phyloP scores from a whole-genome alignment of 2,888 invertebrate species.

The Clusia tigrina region DNA sequence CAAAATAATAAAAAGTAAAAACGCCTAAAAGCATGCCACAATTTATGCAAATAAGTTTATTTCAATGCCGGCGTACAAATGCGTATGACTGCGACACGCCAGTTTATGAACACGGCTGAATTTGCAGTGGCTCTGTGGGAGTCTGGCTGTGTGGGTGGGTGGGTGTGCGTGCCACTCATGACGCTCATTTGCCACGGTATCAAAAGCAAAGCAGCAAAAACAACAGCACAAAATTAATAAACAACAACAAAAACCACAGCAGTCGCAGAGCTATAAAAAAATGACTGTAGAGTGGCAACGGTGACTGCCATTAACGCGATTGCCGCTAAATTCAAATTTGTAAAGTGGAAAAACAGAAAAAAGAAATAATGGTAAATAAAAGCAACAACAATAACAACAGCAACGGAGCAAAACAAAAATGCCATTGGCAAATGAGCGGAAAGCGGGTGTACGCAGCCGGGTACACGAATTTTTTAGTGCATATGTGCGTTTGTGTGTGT shows the following conservation, averaged over 20 bases:
- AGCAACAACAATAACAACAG: slow-evolving; percentile 6
- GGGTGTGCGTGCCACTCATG: slow-evolving; percentile 26
- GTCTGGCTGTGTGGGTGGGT: slow-evolving; percentile 18
- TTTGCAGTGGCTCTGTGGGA: neutral
- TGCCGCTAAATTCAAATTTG: neutral
- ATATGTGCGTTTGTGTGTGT: slow-evolving; percentile 10
- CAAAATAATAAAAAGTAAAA: neutral
- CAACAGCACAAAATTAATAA: neutral
- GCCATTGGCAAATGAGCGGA: neutral
- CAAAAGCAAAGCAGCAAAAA: neutral
- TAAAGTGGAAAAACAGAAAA: neutral
- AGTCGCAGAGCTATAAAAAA: neutral
- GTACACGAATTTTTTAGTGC: slow-evolving; percentile 8
- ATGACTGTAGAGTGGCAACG: neutral
- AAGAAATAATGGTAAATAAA: neutral
- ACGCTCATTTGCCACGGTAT: neutral
- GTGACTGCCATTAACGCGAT: slow-evolving; percentile 1
- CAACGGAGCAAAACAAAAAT: neutral
- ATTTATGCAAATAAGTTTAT: slow-evolving; percentile 10
- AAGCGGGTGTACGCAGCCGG: neutral
- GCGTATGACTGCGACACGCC: neutral
- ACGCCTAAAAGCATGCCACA: slow-evolving; percentile 9
- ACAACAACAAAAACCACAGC: neutral
- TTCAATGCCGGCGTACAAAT: neutral
- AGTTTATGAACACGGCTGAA: neutral